These are phyloP conservation scores for Drosophila pachea DNA, from an alignment of 1,140 invertebrate species.

Conservation along the genomic window DNA sequence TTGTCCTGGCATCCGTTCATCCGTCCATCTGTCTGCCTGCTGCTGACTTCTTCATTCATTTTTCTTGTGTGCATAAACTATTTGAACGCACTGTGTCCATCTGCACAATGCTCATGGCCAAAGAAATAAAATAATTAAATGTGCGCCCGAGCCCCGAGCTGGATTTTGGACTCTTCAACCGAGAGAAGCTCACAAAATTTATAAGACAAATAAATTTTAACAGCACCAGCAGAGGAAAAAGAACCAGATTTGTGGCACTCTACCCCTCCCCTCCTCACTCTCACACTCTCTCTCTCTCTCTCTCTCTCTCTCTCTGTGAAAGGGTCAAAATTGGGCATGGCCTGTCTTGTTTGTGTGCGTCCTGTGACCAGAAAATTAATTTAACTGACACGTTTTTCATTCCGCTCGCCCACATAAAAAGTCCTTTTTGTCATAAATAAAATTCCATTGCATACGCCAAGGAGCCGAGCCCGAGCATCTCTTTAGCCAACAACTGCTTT, in stretches of 20 bases:
- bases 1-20: slow-evolving; percentile 3
- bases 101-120: neutral
- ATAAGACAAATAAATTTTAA: slow-evolving; percentile 50
- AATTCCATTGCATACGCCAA: slow-evolving; percentile 33
- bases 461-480: neutral
- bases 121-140: slow-evolving; percentile 49
- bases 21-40: slow-evolving; percentile 11
- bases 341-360: slow-evolving; percentile 21
- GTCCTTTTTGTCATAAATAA: slow-evolving; percentile 34
- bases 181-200: slow-evolving; percentile 36
- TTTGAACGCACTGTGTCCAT: slow-evolving; percentile 28
- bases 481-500: neutral
- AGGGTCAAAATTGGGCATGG: slow-evolving; percentile 35
- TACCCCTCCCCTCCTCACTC: neutral
- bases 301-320: slow-evolving; percentile 12
- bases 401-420: slow-evolving; percentile 20
- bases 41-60: slow-evolving; percentile 36
- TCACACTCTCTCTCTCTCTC: neutral
- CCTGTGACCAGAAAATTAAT: slow-evolving; percentile 44
- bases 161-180: slow-evolving; percentile 16
- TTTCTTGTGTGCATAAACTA: slow-evolving; percentile 33
- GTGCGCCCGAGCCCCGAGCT: slow-evolving; percentile 6
- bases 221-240: slow-evolving; percentile 28
- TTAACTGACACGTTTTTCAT: slow-evolving; percentile 43
- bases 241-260: slow-evolving; percentile 39